Evolutionary conservation across 2,888 invertebrate species (phyloP), one percentile per base, ranked within the genome.

Genomic region (Polyploca ridens): DNA sequence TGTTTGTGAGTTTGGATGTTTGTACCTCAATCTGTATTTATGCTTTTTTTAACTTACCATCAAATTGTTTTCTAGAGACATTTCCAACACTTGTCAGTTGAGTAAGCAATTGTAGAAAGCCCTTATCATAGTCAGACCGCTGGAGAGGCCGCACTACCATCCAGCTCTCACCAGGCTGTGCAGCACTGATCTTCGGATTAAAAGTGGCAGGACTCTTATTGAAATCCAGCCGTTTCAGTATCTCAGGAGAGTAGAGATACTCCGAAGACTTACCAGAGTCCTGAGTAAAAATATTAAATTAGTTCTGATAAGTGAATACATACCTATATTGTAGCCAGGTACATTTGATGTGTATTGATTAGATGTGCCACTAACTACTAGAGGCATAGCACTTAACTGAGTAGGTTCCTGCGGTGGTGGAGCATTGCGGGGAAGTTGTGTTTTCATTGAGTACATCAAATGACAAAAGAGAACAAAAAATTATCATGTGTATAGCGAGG

Each of bases 71-170:
- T 78, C 95, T 94, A 38, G 96, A 94, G 33, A 98, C 94, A 87
- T 97, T 96, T 67, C 99, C 99, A 19, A 98, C 98, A 69, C 95
- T 94, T 3, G 99, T 99, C 54, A 99, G 94, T 86, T 99, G 98
- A 5, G 96, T 94, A 11, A 99, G 92, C 62, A 99, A 90, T 76
- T 97, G 95, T 64, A 98, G 85, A 82, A 97, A 98, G 0, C 98
- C 98, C 90, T 96, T 97, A 74, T 97, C 96, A 87, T 96, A 98
- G 84, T 99, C 98, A 0, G 95, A 95, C 62, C 96, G 93, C 84
- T 96, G 96, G 27, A 99, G 91, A 0, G 98, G 98, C 73, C 98
- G 95, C 35, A 98, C 96, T 13, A 96, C 88, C 78, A 98, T 95
- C 95, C 97, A 97, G 19, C 95, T 86, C 77, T 97, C 96, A 3